Conservation (phyloP, 2,797 vertebrate species). For the Selene dorsalis region DNA sequence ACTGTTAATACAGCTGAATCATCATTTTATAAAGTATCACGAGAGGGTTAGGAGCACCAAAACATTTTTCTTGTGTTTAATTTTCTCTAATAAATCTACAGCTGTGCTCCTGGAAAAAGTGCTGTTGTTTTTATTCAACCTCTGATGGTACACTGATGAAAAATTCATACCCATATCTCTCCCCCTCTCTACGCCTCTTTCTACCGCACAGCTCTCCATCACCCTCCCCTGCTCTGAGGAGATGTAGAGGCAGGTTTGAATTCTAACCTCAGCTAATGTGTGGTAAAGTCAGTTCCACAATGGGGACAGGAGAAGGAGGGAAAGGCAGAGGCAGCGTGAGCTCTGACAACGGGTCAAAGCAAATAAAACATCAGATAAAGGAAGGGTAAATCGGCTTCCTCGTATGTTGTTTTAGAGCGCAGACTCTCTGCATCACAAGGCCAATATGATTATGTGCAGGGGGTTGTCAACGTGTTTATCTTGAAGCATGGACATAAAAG, state of each 20-base stretch:
- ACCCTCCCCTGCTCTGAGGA: slow-evolving; percentile 7
- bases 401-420: not conserved
- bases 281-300: not conserved
- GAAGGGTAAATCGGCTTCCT: not conserved
- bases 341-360: not conserved
- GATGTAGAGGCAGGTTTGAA: slow-evolving; percentile 25
- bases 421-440: slow-evolving; percentile 37
- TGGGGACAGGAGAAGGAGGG: accelerated
- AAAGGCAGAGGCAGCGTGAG: not conserved
- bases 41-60: slow-evolving; percentile 1
- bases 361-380: not conserved
- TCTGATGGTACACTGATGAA: slow-evolving; percentile 64
- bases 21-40: slow-evolving; percentile 12
- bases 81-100: slow-evolving; percentile 48
- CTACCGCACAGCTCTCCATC: slow-evolving; percentile 35
- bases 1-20: slow-evolving; percentile 27
- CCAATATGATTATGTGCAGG: slow-evolving; percentile 15
- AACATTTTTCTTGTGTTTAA: slow-evolving; percentile 28
- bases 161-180: slow-evolving; percentile 59
- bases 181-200: slow-evolving; percentile 1
- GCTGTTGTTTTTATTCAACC: slow-evolving; percentile 59
- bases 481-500: slow-evolving; percentile 10
- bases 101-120: slow-evolving; percentile 15
- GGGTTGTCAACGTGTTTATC: slow-evolving; percentile 38
- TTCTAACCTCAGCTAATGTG: slow-evolving; percentile 20